Evolutionary conservation across 2,797 vertebrate species (phyloP).

Genomic region (Lophotriccus pileatus): DNA sequence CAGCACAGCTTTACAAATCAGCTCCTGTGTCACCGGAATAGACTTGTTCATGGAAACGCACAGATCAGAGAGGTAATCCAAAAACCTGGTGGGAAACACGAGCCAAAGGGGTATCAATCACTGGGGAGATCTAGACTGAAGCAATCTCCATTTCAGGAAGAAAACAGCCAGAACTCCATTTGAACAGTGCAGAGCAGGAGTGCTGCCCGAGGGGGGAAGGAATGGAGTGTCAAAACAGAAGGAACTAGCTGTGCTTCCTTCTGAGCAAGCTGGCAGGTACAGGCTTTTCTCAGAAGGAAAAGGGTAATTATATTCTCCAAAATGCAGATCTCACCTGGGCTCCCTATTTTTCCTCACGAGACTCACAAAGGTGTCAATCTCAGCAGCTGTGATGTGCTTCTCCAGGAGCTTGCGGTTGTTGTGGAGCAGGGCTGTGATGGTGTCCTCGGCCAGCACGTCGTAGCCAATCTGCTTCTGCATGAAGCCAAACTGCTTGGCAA

Average conservation of each 20-base stretch:
- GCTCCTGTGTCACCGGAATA: slow-evolving; percentile 97
- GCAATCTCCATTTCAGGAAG: neutral
- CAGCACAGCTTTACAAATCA: slow-evolving; percentile 96
- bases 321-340: slow-evolving; percentile 82
- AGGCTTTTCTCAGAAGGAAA: neutral
- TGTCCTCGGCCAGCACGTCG: slow-evolving; percentile 96
- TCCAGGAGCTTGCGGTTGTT: slow-evolving; percentile 98
- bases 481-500: slow-evolving; percentile 98
- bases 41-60: slow-evolving; percentile 99
- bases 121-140: neutral
- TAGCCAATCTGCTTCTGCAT: slow-evolving; percentile 99
- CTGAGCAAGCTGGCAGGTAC: neutral
- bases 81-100: slow-evolving; percentile 79
- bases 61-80: slow-evolving; percentile 97
- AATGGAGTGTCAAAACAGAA: neutral
- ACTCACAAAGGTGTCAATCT: slow-evolving; percentile 98
- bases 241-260: neutral
- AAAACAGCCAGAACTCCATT: neutral
- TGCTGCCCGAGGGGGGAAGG: neutral
- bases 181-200: neutral
- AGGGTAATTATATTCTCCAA: neutral
- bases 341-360: slow-evolving; percentile 97
- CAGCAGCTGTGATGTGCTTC: slow-evolving; percentile 96
- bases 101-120: slow-evolving; percentile 38
- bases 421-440: slow-evolving; percentile 95